These are phyloP conservation scores for Caenorhabditis macrosperma DNA, from an alignment of 2,888 invertebrate genomes.

Conservation along the genomic window DNA sequence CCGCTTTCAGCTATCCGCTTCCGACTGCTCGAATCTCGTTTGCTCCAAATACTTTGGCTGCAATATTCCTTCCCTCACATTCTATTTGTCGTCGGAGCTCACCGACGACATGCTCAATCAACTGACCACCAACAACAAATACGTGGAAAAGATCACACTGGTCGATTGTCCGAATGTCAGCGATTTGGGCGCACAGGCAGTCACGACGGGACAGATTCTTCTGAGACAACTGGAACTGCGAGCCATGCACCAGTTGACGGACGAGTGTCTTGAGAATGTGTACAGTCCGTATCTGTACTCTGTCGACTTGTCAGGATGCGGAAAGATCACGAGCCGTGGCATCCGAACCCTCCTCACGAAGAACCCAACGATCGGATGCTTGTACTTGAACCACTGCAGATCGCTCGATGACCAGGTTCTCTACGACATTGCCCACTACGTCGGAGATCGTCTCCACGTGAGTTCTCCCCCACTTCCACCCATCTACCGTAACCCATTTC, in stretches of 20 bases:
- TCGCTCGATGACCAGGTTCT: constrained; percentile 78
- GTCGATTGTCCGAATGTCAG: constrained; percentile 77
- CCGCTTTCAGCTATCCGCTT: constrained; percentile 67
- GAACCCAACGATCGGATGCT: constrained; percentile 73
- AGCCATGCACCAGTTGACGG: constrained; percentile 71
- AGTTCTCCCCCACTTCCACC: constrained; percentile 2
- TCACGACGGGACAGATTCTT: constrained; percentile 70
- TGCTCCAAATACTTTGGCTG: constrained; percentile 71
- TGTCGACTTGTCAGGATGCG: constrained; percentile 79
- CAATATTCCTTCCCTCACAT: constrained; percentile 72
- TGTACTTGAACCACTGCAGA: constrained; percentile 78
- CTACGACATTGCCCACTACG: constrained; percentile 77
- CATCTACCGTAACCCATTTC: constrained; percentile 28
- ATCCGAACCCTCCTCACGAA: constrained; percentile 70
- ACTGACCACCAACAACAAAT: constrained; percentile 69
- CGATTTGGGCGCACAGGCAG: constrained; percentile 71
- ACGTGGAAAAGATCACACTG: constrained; percentile 73
- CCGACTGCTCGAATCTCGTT: constrained; percentile 71
- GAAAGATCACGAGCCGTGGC: constrained; percentile 72
- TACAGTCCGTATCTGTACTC: constrained; percentile 68
- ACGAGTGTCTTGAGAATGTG: constrained; percentile 69
- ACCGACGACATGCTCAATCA: constrained; percentile 68
- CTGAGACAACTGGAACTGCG: constrained; percentile 72
- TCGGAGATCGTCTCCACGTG: constrained; percentile 73
- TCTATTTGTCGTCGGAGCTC: constrained; percentile 73